These are phyloP conservation scores for Cremastinae sp. DNA, from an alignment of 2,888 invertebrate species.

Conservation along the genomic window DNA sequence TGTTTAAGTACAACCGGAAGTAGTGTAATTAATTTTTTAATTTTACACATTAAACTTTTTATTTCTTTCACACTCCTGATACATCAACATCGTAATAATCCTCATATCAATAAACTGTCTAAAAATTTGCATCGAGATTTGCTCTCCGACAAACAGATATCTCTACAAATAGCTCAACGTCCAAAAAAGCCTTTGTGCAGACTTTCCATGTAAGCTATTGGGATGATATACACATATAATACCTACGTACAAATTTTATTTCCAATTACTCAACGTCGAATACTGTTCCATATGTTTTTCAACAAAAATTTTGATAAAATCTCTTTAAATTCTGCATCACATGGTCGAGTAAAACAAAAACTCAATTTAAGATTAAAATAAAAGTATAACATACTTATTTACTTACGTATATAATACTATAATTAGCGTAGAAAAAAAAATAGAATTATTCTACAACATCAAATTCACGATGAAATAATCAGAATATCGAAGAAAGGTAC, in stretches of 20 bases:
- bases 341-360: slow-evolving; percentile 39
- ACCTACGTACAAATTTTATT: not conserved
- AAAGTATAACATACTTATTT: not conserved
- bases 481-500: slow-evolving; percentile 40
- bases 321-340: slow-evolving; percentile 11
- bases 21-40: slow-evolving; percentile 46
- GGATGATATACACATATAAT: no score
- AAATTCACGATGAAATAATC: slow-evolving; percentile 30
- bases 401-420: slow-evolving; percentile 8
- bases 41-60: slow-evolving; percentile 40
- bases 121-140: not conserved
- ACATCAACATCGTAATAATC: slow-evolving; percentile 31
- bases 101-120: not conserved
- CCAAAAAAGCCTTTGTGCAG: no score
- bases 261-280: not conserved
- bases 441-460: slow-evolving; percentile 6
- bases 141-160: no score
- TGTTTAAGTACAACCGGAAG: slow-evolving; percentile 25
- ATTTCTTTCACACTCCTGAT: slow-evolving; percentile 8
- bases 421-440: not conserved
- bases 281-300: not conserved
- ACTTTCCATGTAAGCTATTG: no score
- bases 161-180: no score
- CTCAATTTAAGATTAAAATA: slow-evolving; percentile 12
- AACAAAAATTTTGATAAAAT: not conserved